phyloP scores from a whole-genome alignment of 2,113 vertebrate genomes.

The Nycticorax nycticorax region DNA sequence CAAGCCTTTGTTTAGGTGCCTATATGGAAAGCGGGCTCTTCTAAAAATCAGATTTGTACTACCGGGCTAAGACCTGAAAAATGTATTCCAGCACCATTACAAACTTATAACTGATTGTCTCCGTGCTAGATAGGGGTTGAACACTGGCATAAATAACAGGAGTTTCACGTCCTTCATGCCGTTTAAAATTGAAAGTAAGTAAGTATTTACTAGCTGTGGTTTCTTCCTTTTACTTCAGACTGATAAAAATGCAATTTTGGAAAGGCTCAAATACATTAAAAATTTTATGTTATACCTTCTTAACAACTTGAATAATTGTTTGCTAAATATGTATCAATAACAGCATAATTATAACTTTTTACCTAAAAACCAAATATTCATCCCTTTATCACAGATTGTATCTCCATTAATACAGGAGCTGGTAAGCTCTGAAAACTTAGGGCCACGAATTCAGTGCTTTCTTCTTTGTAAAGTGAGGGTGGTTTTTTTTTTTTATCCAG shows the following conservation, averaged over 20 bases:
- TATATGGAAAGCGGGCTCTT: background rate
- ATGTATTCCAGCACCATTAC: background rate
- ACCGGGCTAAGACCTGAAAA: background rate
- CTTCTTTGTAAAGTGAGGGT: background rate
- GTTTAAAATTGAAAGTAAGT: background rate
- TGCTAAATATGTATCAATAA: background rate
- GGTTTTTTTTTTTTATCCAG: background rate
- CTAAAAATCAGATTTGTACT: background rate
- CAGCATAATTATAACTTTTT: background rate
- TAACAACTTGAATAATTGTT: background rate
- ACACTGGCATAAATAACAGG: background rate
- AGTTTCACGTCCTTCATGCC: background rate
- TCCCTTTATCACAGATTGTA: background rate
- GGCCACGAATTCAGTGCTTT: background rate
- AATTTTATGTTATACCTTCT: background rate
- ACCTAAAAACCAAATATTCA: background rate
- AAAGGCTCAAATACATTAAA: background rate
- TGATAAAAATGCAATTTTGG: background rate
- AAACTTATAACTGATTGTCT: background rate
- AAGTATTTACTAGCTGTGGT: background rate
- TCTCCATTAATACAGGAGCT: background rate
- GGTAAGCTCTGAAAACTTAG: background rate
- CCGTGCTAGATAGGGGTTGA: background rate
- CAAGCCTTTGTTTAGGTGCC: background rate
- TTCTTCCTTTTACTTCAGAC: background rate